phyloP scores from a whole-genome alignment of 2,888 invertebrate genomes.

The Caenorhabditis uteleia region DNA sequence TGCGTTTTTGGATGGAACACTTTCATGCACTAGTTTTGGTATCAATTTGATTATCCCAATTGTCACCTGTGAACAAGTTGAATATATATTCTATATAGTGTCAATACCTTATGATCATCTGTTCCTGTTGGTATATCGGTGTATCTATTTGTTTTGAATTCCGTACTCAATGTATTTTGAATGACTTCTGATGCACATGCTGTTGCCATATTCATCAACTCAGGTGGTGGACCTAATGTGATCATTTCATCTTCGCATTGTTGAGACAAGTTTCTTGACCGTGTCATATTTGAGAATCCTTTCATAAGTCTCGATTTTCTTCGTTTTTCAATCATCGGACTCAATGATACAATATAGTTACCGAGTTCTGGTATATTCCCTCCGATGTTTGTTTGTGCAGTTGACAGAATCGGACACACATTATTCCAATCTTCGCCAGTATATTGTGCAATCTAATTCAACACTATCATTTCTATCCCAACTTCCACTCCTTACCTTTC shows the following conservation, averaged over 20 bases:
- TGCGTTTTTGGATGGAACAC: conserved; percentile 67
- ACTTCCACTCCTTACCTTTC: conserved; percentile 38
- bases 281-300: too few relatives aligned
- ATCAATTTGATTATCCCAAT: conserved; percentile 69
- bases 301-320: too few relatives aligned
- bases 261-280: too few relatives aligned
- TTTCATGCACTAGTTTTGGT: conserved; percentile 69
- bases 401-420: conserved; percentile 27
- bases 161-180: conserved; percentile 67
- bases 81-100: too few relatives aligned
- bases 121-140: conserved; percentile 70
- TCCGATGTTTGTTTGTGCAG: conserved; percentile 26
- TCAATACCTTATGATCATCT: conserved; percentile 69
- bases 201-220: too few relatives aligned
- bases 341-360: conserved; percentile 58
- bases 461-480: too few relatives aligned
- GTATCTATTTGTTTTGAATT: conserved; percentile 67
- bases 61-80: too few relatives aligned
- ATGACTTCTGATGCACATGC: conserved; percentile 41
- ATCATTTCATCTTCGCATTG: too few relatives aligned
- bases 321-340: too few relatives aligned
- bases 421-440: conserved; percentile 71
- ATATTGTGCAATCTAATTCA: too few relatives aligned
- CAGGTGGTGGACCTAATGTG: too few relatives aligned
- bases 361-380: conserved; percentile 54